Evolutionary conservation across 2,888 invertebrate genomes (phyloP), one percentile per base, ranked within the genome.

Genomic region (Scaptomyza polygonia): DNA sequence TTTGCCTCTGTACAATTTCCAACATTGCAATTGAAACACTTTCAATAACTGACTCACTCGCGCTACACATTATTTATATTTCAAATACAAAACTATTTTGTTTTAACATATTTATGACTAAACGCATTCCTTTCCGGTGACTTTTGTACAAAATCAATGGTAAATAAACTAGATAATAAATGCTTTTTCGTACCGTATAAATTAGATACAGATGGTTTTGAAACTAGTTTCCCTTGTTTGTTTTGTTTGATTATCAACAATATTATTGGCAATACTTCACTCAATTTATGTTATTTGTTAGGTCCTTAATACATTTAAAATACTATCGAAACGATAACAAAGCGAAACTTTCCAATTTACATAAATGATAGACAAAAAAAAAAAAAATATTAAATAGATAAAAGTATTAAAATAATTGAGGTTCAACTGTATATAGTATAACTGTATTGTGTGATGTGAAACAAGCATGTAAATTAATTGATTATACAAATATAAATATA

Each of bases 401-500:
- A 49, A 42, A 39, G n/a, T 42, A 56, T 45, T 1, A 55, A 70
- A 61, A 43, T 48, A 59, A 62, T 57, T 79, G 42, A 68, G 58
- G 47, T 18, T 40, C 18, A 79, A 53, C 42, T 82, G 88, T 82
- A 88, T 56, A 82, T 88, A 76, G 16, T 48, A 40, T 9, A 30
- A 49, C 30, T 63, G 53, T 62, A 71, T 79, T 68, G 77, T 72
- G 59, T 61, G 55, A 64, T 62, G 68, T 69, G 59, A 58, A 79
- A 62, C 56, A 65, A 53, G 55, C 66, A 72, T 88, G 88, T 86
- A 88, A 85, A 88, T 77, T 77, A 73, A 88, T 79, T 81, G 52
- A 78, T 69, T 55, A 71, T 49, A 74, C 30, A 64, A 56, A 69
- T 55, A 71, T 49, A 74, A 27, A 64, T 54, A 69, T 58, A 45